Base-by-base conservation (phyloP, 2,113 vertebrate species). In the Menura novaehollandiae region DNA sequence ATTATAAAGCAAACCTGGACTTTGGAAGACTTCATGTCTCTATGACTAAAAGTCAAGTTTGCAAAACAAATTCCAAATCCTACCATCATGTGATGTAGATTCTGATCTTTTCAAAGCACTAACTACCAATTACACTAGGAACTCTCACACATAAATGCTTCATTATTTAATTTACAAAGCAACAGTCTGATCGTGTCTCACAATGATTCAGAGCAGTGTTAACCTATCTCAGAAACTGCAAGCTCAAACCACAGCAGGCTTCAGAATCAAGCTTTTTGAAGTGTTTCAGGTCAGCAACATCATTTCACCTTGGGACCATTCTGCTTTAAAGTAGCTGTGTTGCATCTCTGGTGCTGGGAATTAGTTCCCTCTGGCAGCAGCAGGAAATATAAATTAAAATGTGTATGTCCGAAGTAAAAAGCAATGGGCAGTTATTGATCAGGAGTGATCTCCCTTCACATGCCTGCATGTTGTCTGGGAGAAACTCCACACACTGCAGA, bases 21-120 rank as follows among this genome's bases (percentile, higher is more conserved):
- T 89, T 68, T 23, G 39, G 27, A 67, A 67, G 75, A 59, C 21
- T 63, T 76, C 44, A 33, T 5, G 4, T 85, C 30, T 77, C 69
- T 74, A 37, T 24, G 37, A 73, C 55, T 59, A 79, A 85, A 89
- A 77, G n/a, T 76, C 44, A 85, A 23, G 63, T 88, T 69, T 68
- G 71, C 75, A 82, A 96, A 97, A 94, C 56, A 92, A 78, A 81
- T 56, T 80, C 63, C 84, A 82, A 35, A 72, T 79, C 74, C 64
- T 78, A 41, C 26, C 43, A 75, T 30, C 13, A 7, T 35, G 55
- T 69, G 28, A 72, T 79, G 15, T 43, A 51, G 75, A 56, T 52
- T 90, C n/a, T 88, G 62, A 96, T 95, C 49, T 92, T 79, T 76
- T 58, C 43, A 93, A 95, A 96, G 80, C 32, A 85, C 60, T 88